Evolutionary conservation across 1,140 invertebrate species (phyloP), one percentile per base, ranked within the genome.

Genomic region (Steinernema feltiae): DNA sequence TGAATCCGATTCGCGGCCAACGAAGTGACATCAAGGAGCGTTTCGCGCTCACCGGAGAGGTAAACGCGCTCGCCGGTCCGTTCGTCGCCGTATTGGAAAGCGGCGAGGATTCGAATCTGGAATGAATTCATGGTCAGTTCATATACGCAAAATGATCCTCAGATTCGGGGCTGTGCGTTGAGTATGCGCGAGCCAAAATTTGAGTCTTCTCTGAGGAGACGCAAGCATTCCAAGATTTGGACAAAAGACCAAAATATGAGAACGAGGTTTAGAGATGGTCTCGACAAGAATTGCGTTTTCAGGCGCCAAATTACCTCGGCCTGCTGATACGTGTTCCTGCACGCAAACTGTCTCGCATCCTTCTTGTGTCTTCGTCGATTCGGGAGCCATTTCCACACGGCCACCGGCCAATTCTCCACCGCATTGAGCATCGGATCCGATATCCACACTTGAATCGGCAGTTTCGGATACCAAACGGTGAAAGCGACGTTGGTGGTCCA

Each of bases 391-490:
- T 77, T 77, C 76, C 76, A 77, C 41, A 46, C 70, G n/a, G 76
- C 69, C 27, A 77, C 70, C 27, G 76, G 76, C 76, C 76, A 77
- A 18, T 35, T 91, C 88, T 94, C 94, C 76, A 98, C 91, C 87
- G 95, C 93, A 63, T 93, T 95, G 15, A 98, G 90, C 77, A 93
- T 90, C 69, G 91, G 90, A 87, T 98, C 94, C 0, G 91, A 91
- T 0, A 97, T 91, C 76, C 92, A 91, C 21, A 98, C 91, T 83
- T 95, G 93, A 35, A 98, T 87, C 0, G 94, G 93, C 81, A 95
- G 92, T 86, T 96, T 94, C 0, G 95, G 95, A 91, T 96, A 94
- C 95, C 95, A 98, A 0, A 98, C 94, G 7, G 92, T 93, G 86
- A 98, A 94, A 76, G 91, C 90, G 0, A 94, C 92, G 48, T 93